Evolutionary conservation across 2,113 vertebrate genomes (phyloP).

Genomic region (Gymnocephalus cernua): DNA sequence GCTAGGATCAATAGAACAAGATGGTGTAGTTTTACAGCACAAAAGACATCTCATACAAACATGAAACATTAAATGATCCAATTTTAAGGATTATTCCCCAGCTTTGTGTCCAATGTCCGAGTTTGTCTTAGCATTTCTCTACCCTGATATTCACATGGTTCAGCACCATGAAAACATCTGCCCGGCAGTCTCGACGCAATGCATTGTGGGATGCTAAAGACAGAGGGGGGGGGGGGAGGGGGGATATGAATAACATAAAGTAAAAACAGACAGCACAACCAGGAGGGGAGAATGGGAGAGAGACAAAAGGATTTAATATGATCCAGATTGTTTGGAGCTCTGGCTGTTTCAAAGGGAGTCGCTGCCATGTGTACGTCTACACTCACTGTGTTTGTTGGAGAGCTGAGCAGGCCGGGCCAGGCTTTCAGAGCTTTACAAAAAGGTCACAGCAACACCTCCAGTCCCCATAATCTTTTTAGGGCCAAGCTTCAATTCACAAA

Average conservation of each 20-base stretch:
- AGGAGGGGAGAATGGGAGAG: constrained; percentile 66
- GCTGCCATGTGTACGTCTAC: constrained; percentile 41
- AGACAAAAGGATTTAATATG: constrained; percentile 72
- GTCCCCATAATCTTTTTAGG: constrained; percentile 60
- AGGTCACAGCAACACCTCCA: constrained; percentile 68
- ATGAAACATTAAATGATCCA: constrained; percentile 4
- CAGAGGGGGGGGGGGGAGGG: constrained; percentile 46
- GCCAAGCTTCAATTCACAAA: constrained; percentile 62
- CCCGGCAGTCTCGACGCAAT: constrained; percentile 66
- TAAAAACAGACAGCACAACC: constrained; percentile 73
- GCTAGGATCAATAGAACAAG: constrained; percentile 50
- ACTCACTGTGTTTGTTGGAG: constrained; percentile 31
- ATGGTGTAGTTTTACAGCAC: neutral
- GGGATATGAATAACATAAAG: constrained; percentile 78
- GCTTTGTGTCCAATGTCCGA: constrained; percentile 11
- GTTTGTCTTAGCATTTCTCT: constrained; percentile 25
- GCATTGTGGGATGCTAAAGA: constrained; percentile 74
- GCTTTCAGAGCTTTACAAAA: constrained; percentile 30
- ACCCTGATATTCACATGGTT: constrained; percentile 14
- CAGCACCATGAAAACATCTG: constrained; percentile 75
- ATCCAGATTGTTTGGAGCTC: constrained; percentile 67
- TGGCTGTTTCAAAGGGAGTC: constrained; percentile 67
- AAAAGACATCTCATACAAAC: constrained; percentile 9
- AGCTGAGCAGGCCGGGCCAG: constrained; percentile 1
- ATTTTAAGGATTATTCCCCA: constrained; percentile 20